Evolutionary conservation across 2,113 vertebrate species (phyloP), one percentile per base, ranked within the genome.

Genomic region (Entelurus aequoreus): DNA sequence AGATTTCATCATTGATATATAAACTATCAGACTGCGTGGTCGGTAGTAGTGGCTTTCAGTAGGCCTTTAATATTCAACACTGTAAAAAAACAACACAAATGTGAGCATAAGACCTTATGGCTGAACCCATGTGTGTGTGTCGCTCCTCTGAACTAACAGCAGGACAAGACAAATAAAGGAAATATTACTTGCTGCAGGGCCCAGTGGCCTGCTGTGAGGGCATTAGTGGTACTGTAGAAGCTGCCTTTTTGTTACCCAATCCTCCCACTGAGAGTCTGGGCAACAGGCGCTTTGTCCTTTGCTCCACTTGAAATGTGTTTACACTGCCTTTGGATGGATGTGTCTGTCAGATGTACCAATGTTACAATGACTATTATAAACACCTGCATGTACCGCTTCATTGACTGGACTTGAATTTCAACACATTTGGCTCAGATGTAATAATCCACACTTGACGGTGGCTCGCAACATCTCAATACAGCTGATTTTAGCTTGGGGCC

Each of bases 141-240:
- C 21, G 13, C 28, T 37, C 8, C 36, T 9, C 51, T 53, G 12
- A 4, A 6, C 19, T 2, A 37, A 35, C 60, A 44, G 74, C 70
- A 80, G 74, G 62, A 84, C 73, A 61, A 77, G 72, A 77, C 68
- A 74, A 69, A 54, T 55, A 75, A 76, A 80, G 74, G 71, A 84
- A 88, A 82, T 75, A 79, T 76, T 70, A 67, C 76, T 61, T 62
- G 63, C 81, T 76, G 65, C 59, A 66, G 79, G 78, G 77, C 75
- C 75, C 58, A 49, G 70, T 66, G 48, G 71, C 81, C 62, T 69
- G 77, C 79, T 84, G 76, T 60, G 68, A 78, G 76, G 74, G 73
- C 71, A 83, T 88, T 80, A 81, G 68, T 68, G 72, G 68, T 76
- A 28, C 4, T 28, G 28, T 28, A 56, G 79, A 62, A 63, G 74